phyloP scores from a whole-genome alignment of 2,797 vertebrate genomes.

The Chrosomus eos region DNA sequence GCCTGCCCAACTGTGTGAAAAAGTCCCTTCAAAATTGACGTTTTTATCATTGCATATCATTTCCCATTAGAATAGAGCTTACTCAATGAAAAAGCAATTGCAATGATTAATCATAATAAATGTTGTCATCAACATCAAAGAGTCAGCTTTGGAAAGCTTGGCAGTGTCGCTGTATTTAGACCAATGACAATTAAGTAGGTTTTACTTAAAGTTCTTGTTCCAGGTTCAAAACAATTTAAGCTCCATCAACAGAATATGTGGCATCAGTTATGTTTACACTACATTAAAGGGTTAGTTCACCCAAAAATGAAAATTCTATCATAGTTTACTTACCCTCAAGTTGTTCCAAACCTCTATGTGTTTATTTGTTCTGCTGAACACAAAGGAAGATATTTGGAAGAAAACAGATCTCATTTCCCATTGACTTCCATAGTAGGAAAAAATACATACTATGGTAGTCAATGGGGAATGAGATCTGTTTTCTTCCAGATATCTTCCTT shows the following conservation, averaged over 20 bases:
- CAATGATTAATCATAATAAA: slow-evolving; percentile 57
- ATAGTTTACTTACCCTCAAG: too few species aligned
- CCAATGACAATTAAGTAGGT: background rate
- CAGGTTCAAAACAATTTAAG: background rate
- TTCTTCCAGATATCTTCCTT: too few species aligned
- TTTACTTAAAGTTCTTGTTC: background rate
- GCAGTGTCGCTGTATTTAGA: background rate
- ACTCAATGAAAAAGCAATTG: slow-evolving; percentile 49
- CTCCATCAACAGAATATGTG: background rate
- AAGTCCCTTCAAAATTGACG: slow-evolving; percentile 26
- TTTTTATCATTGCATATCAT: slow-evolving; percentile 30
- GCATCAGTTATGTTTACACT: background rate
- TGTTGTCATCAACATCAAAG: slow-evolving; percentile 44
- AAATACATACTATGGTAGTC: too few species aligned
- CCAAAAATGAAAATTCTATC: too few species aligned
- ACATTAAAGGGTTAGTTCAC: too few species aligned
- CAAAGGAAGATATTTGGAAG: too few species aligned
- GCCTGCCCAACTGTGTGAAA: slow-evolving; percentile 40
- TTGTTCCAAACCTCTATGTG: too few species aligned
- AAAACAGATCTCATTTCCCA: too few species aligned
- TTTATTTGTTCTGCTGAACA: too few species aligned
- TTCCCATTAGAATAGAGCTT: slow-evolving; percentile 47
- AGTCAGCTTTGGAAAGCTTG: background rate
- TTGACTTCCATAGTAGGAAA: too few species aligned
- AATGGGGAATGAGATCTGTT: too few species aligned